These are phyloP conservation scores for Drosophila prolongata DNA, from an alignment of 2,888 invertebrate genomes.

Conservation along the genomic window DNA sequence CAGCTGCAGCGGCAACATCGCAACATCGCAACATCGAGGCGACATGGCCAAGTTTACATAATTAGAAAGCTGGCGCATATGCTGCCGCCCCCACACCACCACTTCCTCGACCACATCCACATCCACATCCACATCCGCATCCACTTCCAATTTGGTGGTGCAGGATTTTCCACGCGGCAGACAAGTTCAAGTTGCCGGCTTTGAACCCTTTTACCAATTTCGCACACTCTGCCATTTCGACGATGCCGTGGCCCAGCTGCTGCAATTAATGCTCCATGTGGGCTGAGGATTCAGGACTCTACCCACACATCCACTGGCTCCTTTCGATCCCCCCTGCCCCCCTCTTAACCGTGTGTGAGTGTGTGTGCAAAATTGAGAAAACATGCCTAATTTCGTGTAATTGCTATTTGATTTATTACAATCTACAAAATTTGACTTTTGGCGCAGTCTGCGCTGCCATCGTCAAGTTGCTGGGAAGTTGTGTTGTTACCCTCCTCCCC, in stretches of 20 bases:
- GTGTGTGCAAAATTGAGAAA: conserved; percentile 73
- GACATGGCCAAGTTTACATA: conserved; percentile 66
- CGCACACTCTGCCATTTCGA: conserved; percentile 55
- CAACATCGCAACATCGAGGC: conserved; percentile 30
- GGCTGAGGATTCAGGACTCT: conserved; percentile 42
- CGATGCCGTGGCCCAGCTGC: conserved; percentile 67
- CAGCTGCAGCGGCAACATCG: conserved; percentile 30
- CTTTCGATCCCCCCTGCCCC: conserved; percentile 4
- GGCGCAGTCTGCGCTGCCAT: conserved; percentile 66
- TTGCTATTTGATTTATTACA: conserved; percentile 84
- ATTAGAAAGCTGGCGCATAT: conserved; percentile 78
- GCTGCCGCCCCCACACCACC: conserved; percentile 59
- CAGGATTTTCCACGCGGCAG: conserved; percentile 46
- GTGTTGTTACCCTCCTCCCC: conserved; percentile 22
- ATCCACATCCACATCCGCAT: background rate
- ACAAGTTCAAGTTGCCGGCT: conserved; percentile 77
- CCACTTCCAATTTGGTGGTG: conserved; percentile 7
- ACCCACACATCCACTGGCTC: conserved; percentile 13
- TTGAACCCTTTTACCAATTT: conserved; percentile 78
- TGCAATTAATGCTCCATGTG: conserved; percentile 75
- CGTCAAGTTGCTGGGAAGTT: conserved; percentile 27
- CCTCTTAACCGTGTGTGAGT: conserved; percentile 35
- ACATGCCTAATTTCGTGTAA: conserved; percentile 84
- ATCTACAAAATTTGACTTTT: conserved; percentile 82
- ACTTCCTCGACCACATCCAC: conserved; percentile 5